phyloP scores from a whole-genome alignment of 2,888 invertebrate genomes.

The Clistopyga incitator region DNA sequence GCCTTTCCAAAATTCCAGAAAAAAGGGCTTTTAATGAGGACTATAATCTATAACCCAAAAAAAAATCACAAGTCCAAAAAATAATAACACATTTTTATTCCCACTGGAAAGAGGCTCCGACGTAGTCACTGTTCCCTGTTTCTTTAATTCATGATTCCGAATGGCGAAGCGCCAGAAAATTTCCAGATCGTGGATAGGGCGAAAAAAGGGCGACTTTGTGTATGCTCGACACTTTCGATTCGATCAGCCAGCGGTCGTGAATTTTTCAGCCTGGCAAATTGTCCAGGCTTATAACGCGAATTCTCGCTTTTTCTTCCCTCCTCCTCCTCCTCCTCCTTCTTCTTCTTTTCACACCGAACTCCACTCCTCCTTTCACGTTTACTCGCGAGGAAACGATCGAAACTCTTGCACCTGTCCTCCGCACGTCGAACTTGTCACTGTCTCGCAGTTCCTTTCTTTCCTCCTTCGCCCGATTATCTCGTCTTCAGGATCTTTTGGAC shows the following conservation, averaged over 20 bases:
- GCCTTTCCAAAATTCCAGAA: too few relatives aligned
- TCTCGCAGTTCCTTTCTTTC: constrained; percentile 11
- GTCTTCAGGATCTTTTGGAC: constrained; percentile 43
- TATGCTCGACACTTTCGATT: constrained; percentile 40
- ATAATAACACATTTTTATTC: not conserved
- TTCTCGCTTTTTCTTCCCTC: constrained; percentile 44
- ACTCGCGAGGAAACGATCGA: constrained; percentile 27
- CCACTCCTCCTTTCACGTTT: constrained; percentile 43
- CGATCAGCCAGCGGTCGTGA: constrained; percentile 40
- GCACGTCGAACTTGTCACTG: constrained; percentile 64
- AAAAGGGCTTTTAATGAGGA: too few relatives aligned
- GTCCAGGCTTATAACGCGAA: constrained; percentile 41
- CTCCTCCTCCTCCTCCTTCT: constrained; percentile 8
- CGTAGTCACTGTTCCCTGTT: constrained; percentile 16
- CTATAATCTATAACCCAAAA: not conserved
- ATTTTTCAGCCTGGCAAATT: constrained; percentile 67
- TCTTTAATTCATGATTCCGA: constrained; percentile 37
- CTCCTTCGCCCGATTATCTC: constrained; percentile 50
- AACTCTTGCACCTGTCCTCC: constrained; percentile 62
- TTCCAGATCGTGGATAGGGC: constrained; percentile 27
- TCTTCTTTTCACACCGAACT: constrained; percentile 11
- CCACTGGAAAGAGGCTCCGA: not conserved
- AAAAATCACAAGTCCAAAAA: not conserved
- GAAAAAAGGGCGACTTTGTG: not conserved
- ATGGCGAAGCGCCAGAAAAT: constrained; percentile 12